Evolutionary conservation across 2,113 vertebrate genomes (phyloP).

Genomic region (Psephotus haematonotus): DNA sequence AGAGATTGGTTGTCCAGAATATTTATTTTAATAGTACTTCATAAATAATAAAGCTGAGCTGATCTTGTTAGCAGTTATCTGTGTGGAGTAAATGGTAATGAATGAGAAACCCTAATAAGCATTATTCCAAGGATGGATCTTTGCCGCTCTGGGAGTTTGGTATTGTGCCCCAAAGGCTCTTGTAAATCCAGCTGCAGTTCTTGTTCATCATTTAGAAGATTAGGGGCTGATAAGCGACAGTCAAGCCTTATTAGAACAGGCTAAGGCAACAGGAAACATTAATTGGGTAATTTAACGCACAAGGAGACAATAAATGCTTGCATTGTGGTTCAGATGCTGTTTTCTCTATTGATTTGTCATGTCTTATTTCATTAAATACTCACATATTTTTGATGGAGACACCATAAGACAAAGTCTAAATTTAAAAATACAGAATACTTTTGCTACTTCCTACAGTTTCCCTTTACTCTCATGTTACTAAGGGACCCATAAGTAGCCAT

Average conservation of each 20-base stretch:
- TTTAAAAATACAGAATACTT: background rate
- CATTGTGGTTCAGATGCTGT: constrained; percentile 20
- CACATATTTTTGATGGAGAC: background rate
- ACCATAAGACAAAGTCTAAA: background rate
- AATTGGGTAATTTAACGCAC: constrained; percentile 66
- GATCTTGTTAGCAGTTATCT: constrained; percentile 5
- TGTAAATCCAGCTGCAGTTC: constrained; percentile 61
- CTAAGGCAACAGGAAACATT: constrained; percentile 58
- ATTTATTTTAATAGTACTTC: background rate
- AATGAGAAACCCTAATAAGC: constrained; percentile 43
- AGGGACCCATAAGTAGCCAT: background rate
- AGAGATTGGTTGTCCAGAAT: background rate
- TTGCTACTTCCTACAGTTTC: background rate
- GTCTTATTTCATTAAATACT: background rate
- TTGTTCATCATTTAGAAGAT: constrained; percentile 61
- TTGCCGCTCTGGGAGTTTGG: constrained; percentile 15
- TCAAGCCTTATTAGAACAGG: constrained; percentile 64
- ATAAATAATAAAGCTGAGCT: constrained; percentile 1
- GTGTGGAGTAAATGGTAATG: constrained; percentile 34
- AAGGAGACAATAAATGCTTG: constrained; percentile 45
- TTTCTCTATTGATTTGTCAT: constrained; percentile 1
- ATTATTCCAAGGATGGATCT: constrained; percentile 47
- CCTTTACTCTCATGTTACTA: background rate
- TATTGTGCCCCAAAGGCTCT: constrained; percentile 70
- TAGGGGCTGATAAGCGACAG: constrained; percentile 62